Base-by-base conservation (phyloP, 2,113 vertebrate species). In the Alectura lathami region DNA sequence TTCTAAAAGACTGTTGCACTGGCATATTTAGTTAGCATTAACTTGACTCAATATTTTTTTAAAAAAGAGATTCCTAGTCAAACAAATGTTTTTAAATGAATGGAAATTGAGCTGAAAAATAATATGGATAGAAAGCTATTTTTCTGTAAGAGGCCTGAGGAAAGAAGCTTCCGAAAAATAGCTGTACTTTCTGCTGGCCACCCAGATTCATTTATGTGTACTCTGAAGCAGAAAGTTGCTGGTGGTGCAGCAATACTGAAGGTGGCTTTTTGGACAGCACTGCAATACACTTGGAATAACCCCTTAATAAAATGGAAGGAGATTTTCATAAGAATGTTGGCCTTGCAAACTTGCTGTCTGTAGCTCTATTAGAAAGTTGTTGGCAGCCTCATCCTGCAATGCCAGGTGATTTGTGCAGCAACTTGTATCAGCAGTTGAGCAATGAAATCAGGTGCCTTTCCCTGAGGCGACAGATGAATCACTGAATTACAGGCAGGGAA, bases 391-490 rank as follows among this genome's bases (percentile, higher is more conserved):
- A 57, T 69, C 30, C 57, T 79, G 66, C 81, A 69, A 1, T 63
- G 86, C 86, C 66, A n/a, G 77, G 91, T 81, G 88, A 93, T 88
- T 94, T 96, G 93, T 95, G 95, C 95, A 95, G 92, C 70, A 86
- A 82, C 95, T 94, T 96, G 90, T 96, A 96, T 81, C 60, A 90
- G 89, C 75, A 88, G 79, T 96, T 94, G 93, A 88, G 95, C 89
- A 93, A 96, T 78, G 67, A 73, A 89, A 67, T 96, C 95, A 93
- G 93, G 83, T 96, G 96, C 86, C 91, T 81, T 85, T 73, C 62
- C 95, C 83, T 0, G 4, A 40, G 93, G 94, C 88, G 81, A 47
- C 66, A 67, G 80, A 63, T 96, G 94, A 97, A 92, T 96, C 96
- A 97, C 17, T 0, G 17, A 86, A 32, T 76, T 91, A 36, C 36